A percentile compares a stretch with the other conserved stretches of the same genome.
Evolutionary conservation across 2,888 invertebrate genomes (phyloP).

Genomic region (Ferrisia virgata): DNA sequence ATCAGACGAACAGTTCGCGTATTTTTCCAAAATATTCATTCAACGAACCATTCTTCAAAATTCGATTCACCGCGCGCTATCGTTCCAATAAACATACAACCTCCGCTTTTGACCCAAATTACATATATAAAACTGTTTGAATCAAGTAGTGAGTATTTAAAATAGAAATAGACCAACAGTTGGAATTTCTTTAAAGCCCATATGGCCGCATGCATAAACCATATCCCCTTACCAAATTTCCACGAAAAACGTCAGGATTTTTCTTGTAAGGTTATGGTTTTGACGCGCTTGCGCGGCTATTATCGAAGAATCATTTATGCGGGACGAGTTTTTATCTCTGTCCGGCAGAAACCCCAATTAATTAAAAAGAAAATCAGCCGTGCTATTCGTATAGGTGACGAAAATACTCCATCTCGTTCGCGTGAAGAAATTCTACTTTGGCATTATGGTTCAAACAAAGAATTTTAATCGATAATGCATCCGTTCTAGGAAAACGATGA

Average conservation of each 20-base stretch:
- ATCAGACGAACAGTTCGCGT: too few species aligned
- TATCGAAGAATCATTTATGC: neutral
- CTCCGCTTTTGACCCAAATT: too few species aligned
- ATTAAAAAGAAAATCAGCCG: neutral
- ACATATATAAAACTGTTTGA: too few species aligned
- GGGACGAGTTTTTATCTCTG: neutral
- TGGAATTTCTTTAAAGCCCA: too few species aligned
- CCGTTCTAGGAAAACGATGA: neutral
- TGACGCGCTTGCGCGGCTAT: neutral
- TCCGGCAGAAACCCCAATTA: neutral
- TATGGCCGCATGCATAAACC: too few species aligned
- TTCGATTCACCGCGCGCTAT: too few species aligned
- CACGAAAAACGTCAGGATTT: neutral
- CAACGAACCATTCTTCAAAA: too few species aligned
- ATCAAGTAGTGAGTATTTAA: too few species aligned
- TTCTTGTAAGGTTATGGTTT: neutral
- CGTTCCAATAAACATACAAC: too few species aligned
- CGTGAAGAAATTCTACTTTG: neutral
- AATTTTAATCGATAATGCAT: slow-evolving; percentile 21
- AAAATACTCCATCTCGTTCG: neutral
- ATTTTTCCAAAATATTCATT: too few species aligned
- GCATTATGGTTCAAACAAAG: neutral
- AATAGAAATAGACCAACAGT: too few species aligned
- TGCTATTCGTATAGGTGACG: neutral
- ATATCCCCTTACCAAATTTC: too few species aligned